These are phyloP conservation scores for Troides oblongomaculatus DNA, from an alignment of 2,888 invertebrate species.

Conservation along the genomic window DNA sequence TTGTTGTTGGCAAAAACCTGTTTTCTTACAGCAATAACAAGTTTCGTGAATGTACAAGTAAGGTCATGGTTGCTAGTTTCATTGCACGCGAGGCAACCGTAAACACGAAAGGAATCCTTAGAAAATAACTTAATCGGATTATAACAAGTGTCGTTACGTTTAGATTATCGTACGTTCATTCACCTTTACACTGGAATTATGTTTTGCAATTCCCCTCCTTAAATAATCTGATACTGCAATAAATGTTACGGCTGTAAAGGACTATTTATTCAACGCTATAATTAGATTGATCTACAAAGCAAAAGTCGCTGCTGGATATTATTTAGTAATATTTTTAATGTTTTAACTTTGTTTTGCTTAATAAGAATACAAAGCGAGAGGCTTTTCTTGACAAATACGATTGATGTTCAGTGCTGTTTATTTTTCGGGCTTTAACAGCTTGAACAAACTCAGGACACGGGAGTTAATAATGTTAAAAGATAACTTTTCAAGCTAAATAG, in stretches of 20 bases:
- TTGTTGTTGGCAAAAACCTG: neutral
- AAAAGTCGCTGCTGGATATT: no score
- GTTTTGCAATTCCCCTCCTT: neutral
- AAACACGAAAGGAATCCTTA: conserved; percentile 17
- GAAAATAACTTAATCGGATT: conserved; percentile 10
- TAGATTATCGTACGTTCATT: conserved; percentile 3
- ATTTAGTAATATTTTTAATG: no score
- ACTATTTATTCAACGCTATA: neutral
- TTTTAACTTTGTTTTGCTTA: no score
- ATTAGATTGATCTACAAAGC: neutral
- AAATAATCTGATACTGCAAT: neutral
- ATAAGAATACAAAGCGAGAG: no score
- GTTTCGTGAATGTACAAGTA: conserved; percentile 15
- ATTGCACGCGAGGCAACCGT: conserved; percentile 8
- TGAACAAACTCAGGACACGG: no score
- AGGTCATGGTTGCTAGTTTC: conserved; percentile 11
- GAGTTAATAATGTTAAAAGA: no score
- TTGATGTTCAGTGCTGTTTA: no score
- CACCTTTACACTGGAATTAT: neutral
- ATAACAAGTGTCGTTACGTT: neutral
- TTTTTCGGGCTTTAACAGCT: no score
- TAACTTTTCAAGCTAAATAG: no score
- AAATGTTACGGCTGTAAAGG: neutral
- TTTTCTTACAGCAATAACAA: neutral
- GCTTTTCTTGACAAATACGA: no score